phyloP scores from a whole-genome alignment of 2,888 invertebrate species.

The Patella depressa region DNA sequence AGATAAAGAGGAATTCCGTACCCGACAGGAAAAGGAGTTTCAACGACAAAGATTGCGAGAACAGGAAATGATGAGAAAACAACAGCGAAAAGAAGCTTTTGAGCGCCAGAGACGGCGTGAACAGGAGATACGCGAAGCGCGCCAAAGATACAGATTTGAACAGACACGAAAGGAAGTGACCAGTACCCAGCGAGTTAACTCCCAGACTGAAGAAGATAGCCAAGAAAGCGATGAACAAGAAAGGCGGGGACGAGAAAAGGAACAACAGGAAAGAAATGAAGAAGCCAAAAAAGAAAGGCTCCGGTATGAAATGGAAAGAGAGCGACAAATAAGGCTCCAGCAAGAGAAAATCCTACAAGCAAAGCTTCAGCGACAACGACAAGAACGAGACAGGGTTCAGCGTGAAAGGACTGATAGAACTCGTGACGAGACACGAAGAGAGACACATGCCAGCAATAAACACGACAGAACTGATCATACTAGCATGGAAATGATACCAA shows the following conservation, averaged over 20 bases:
- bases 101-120: not conserved
- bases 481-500: not conserved
- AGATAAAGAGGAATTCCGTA: not conserved
- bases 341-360: no score
- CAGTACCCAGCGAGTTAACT: no score
- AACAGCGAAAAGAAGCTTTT: not conserved
- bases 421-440: not conserved
- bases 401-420: not conserved
- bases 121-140: not conserved
- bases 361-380: not conserved
- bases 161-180: not conserved
- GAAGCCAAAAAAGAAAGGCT: not conserved
- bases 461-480: not conserved
- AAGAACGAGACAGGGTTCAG: not conserved
- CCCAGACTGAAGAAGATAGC: not conserved
- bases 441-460: not conserved
- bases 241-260: not conserved
- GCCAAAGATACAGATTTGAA: not conserved
- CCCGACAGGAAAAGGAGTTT: constrained; percentile 3
- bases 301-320: not conserved
- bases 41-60: constrained; percentile 14
- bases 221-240: not conserved
- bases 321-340: not conserved
- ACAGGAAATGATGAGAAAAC: constrained; percentile 8
- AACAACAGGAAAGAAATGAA: not conserved